These are phyloP conservation scores for Yponomeuta plumbellus DNA, from an alignment of 2,888 invertebrate species.

Conservation along the genomic window DNA sequence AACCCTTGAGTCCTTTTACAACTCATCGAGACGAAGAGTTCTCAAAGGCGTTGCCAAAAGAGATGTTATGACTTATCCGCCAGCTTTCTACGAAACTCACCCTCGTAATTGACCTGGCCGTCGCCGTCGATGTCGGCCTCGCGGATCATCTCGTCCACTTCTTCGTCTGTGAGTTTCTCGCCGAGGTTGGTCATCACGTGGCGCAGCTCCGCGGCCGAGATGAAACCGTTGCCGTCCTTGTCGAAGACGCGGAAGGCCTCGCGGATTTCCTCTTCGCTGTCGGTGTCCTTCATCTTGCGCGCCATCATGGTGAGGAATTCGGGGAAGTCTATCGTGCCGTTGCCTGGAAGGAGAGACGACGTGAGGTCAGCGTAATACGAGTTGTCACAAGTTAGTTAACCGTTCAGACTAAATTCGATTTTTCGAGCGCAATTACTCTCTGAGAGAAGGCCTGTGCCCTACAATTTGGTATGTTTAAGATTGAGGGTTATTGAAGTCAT, in stretches of 20 bases:
- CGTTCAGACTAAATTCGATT: no score
- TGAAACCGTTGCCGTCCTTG: conserved; percentile 99
- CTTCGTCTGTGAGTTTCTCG: conserved; percentile 99
- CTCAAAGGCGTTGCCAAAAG: no score
- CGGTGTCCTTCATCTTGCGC: conserved; percentile 99
- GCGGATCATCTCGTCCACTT: conserved; percentile 99
- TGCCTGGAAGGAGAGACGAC: conserved; percentile 80
- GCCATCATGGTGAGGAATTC: conserved; percentile 99
- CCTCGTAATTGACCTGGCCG: conserved; percentile 99
- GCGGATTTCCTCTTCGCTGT: conserved; percentile 99
- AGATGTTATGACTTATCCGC: no score
- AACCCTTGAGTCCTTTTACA: no score
- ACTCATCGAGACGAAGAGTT: no score
- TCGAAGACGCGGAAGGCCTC: conserved; percentile 99
- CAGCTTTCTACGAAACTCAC: conserved; percentile 59
- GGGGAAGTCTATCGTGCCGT: conserved; percentile 99
- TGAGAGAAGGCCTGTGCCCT: no score
- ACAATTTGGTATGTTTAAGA: no score
- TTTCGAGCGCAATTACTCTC: no score
- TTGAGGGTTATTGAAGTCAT: no score
- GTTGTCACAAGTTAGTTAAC: no score
- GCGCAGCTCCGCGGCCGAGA: conserved; percentile 97
- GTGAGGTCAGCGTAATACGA: background rate
- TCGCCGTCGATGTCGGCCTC: conserved; percentile 99
- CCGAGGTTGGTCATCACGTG: conserved; percentile 99